Evolutionary conservation across 92 coral and sea anemone genomes (phyloP).

Genomic region (Micromussa lordhowensis): DNA sequence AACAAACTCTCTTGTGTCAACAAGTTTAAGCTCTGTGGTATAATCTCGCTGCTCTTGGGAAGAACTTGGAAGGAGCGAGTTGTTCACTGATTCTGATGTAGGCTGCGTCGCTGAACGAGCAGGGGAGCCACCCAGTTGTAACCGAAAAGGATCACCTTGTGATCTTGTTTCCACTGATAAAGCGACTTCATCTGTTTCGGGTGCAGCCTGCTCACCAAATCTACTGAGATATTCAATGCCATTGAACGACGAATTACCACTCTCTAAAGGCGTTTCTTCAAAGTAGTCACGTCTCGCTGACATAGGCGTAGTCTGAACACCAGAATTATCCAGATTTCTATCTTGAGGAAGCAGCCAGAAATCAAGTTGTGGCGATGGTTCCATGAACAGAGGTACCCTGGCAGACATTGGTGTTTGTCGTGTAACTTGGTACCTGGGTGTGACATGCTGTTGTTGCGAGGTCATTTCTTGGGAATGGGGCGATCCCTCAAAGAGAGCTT

Average conservation of each 20-base stretch:
- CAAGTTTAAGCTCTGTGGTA: slow-evolving; percentile 6
- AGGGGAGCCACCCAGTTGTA: not conserved
- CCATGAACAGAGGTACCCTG: slow-evolving; percentile 1
- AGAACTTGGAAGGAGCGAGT: not conserved
- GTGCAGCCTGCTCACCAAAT: not conserved
- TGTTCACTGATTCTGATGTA: not conserved
- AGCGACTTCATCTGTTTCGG: not conserved
- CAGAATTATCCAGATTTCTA: not conserved
- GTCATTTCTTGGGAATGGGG: not conserved
- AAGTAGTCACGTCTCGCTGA: not conserved
- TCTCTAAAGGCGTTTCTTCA: slow-evolving; percentile 17
- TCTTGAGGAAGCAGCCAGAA: slow-evolving; percentile 38
- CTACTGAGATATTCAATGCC: slow-evolving; percentile 12
- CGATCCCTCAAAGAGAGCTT: slow-evolving; percentile 31
- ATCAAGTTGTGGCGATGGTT: slow-evolving; percentile 30
- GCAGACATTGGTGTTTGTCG: slow-evolving; percentile 15
- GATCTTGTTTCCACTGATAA: not conserved
- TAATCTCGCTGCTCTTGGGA: slow-evolving; percentile 1
- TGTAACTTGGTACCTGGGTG: not conserved
- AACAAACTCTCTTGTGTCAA: slow-evolving; percentile 26
- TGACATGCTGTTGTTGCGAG: not conserved
- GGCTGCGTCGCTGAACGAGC: not conserved
- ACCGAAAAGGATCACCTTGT: not conserved
- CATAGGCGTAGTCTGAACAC: not conserved
- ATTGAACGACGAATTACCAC: slow-evolving; percentile 35